Evolutionary conservation across 2,888 invertebrate genomes (phyloP).

Genomic region (Phasia obesa): DNA sequence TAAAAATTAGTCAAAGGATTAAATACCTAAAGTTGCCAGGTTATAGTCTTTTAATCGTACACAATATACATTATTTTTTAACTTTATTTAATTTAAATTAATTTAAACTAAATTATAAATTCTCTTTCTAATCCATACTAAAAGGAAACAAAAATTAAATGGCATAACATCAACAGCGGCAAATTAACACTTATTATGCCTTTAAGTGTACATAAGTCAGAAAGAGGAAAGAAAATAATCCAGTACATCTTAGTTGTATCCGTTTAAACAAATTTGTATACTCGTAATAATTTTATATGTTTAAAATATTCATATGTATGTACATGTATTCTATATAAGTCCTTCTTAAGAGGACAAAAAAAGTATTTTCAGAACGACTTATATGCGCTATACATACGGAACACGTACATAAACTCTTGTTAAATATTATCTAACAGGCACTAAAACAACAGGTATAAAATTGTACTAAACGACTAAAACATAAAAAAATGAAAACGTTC

Average conservation of each 20-base stretch:
- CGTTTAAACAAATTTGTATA: constrained; percentile 69
- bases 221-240: constrained; percentile 14
- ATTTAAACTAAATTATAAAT: too few species aligned
- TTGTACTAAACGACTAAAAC: not conserved
- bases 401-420: not conserved
- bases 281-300: too few species aligned
- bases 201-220: not conserved
- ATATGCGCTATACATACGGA: not conserved
- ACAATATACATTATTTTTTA: too few species aligned
- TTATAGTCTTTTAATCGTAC: too few species aligned
- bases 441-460: constrained; percentile 45
- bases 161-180: constrained; percentile 6
- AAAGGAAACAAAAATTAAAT: not conserved
- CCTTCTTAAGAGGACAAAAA: constrained; percentile 16
- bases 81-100: too few species aligned
- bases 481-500: constrained; percentile 19
- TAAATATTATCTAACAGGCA: constrained; percentile 14
- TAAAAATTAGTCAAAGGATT: too few species aligned
- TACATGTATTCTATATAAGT: constrained; percentile 29
- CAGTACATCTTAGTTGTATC: constrained; percentile 38
- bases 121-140: constrained; percentile 18
- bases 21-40: too few species aligned
- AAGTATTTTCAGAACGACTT: not conserved
- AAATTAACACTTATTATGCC: constrained; percentile 60
- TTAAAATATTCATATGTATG: constrained; percentile 12